Conservation (phyloP, 2,888 invertebrate genomes). For the Arrhopalites spinosus region DNA sequence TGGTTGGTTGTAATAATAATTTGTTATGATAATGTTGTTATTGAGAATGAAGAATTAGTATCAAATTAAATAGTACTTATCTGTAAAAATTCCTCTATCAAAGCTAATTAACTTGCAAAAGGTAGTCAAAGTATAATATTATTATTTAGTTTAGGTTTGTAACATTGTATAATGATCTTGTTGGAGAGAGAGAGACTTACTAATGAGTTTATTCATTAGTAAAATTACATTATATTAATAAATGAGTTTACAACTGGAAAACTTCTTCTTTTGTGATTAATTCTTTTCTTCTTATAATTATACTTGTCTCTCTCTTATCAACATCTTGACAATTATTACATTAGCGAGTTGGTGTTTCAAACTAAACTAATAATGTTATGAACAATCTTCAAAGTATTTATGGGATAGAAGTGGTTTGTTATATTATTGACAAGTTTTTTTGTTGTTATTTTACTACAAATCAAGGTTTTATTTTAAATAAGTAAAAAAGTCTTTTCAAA, state of each 20-base stretch:
- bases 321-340: not conserved
- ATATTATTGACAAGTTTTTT: too few species aligned
- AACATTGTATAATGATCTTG: not conserved
- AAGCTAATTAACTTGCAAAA: too few species aligned
- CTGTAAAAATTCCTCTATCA: too few species aligned
- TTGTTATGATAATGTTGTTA: too few species aligned
- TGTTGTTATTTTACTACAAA: too few species aligned
- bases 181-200: not conserved
- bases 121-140: too few species aligned
- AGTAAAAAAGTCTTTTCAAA: too few species aligned
- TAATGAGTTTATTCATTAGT: slow-evolving; percentile 29
- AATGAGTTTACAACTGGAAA: slow-evolving; percentile 13
- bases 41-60: too few species aligned
- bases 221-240: slow-evolving; percentile 10
- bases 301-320: not conserved
- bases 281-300: not conserved
- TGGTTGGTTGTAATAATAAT: too few species aligned
- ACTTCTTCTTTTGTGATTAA: slow-evolving; percentile 8
- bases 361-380: not conserved
- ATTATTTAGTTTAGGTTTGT: not conserved
- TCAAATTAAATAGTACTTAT: too few species aligned
- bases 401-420: too few species aligned
- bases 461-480: too few species aligned
- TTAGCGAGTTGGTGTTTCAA: not conserved
- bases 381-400: not conserved